These are phyloP conservation scores for Rotaria sp. DNA, from an alignment of 2,888 invertebrate species.

Conservation along the genomic window DNA sequence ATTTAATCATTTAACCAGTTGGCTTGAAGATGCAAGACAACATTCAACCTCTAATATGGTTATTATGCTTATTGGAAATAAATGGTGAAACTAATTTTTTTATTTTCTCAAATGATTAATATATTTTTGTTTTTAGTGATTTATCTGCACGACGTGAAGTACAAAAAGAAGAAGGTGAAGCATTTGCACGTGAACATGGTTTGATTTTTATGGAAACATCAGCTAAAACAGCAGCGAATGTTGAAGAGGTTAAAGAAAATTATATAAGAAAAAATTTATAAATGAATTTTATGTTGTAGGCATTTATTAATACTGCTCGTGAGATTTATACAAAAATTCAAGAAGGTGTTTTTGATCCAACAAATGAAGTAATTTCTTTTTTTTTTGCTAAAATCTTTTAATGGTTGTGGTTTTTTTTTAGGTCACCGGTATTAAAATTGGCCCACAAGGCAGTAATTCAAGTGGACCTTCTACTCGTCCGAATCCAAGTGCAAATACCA, in stretches of 20 bases:
- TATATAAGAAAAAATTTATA: background rate
- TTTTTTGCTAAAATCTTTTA: background rate
- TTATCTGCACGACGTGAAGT: slow-evolving; percentile 94
- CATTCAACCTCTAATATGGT: slow-evolving; percentile 99
- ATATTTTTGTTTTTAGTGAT: slow-evolving; percentile 66
- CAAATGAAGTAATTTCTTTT: slow-evolving; percentile 78
- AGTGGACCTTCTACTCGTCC: background rate
- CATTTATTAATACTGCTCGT: slow-evolving; percentile 98
- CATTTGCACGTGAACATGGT: slow-evolving; percentile 96
- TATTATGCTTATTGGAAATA: slow-evolving; percentile 99
- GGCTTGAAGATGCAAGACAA: slow-evolving; percentile 97
- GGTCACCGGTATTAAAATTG: slow-evolving; percentile 41
- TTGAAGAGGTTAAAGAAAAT: slow-evolving; percentile 68
- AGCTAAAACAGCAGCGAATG: slow-evolving; percentile 97
- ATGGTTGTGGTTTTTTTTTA: background rate
- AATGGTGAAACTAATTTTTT: slow-evolving; percentile 64
- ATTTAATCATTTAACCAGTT: slow-evolving; percentile 96
- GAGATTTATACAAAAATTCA: slow-evolving; percentile 99
- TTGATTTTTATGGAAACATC: slow-evolving; percentile 99
- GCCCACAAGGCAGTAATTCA: slow-evolving; percentile 30
- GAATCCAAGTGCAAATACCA: background rate
- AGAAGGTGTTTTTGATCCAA: slow-evolving; percentile 98
- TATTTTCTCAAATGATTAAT: background rate
- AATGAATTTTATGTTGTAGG: slow-evolving; percentile 54
- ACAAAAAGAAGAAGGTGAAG: slow-evolving; percentile 96